Conservation (phyloP, 2,888 invertebrate species). For the Sphaerophoria taeniata region DNA sequence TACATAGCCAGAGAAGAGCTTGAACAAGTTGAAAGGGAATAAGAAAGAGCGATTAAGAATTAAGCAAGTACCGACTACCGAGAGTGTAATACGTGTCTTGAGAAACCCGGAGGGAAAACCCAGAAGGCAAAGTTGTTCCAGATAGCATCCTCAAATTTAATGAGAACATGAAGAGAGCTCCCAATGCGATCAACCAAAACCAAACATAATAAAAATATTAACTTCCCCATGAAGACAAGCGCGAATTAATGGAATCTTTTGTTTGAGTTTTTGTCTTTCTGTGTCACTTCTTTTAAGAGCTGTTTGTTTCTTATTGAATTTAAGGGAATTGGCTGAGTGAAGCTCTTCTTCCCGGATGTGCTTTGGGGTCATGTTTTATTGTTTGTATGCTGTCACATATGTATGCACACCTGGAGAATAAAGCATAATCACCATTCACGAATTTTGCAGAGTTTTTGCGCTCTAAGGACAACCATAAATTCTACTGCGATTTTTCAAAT, state of each 20-base stretch:
- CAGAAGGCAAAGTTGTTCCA: constrained; percentile 46
- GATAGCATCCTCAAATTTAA: constrained; percentile 17
- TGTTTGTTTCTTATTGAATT: background rate
- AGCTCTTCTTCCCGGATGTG: background rate
- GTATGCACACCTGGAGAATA: constrained; percentile 64
- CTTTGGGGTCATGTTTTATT: constrained; percentile 50
- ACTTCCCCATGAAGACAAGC: constrained; percentile 48
- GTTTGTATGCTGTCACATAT: constrained; percentile 62
- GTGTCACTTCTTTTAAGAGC: background rate
- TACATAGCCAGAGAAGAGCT: no score
- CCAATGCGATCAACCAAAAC: constrained; percentile 59
- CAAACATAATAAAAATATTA: constrained; percentile 55
- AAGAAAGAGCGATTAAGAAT: no score
- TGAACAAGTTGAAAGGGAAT: no score
- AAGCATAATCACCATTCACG: background rate
- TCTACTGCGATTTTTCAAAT: no score
- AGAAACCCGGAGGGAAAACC: constrained; percentile 52
- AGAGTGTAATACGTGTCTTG: no score
- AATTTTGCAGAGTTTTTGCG: constrained; percentile 24
- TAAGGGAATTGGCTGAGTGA: constrained; percentile 12
- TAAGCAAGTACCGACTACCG: no score
- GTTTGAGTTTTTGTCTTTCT: constrained; percentile 45
- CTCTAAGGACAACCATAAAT: no score
- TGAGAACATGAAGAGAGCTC: constrained; percentile 10
- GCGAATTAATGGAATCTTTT: constrained; percentile 61